Evolutionary conservation across 2,797 vertebrate species (phyloP), one percentile per base, ranked within the genome.

Genomic region (Tinamus major): DNA sequence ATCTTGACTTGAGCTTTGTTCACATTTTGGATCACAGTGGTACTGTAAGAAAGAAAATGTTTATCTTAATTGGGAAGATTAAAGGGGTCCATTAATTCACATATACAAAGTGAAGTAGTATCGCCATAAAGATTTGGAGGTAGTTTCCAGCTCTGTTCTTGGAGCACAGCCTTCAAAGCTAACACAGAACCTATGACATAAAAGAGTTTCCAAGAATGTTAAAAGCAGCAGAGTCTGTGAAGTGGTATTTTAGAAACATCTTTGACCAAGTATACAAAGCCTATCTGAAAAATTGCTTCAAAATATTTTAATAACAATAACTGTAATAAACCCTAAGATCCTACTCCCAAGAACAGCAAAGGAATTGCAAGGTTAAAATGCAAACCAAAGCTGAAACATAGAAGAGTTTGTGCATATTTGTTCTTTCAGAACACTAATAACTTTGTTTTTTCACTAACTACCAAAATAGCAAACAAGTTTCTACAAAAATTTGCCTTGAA

Each of bases 1-100:
- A 99, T 98, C 98, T 99, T 99, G 95, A 99, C 99, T 94, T 99
- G 99, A 84, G 99, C 99, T 98, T 99, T 99, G 97, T 99, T 99
- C 87, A 99, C 99, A 61, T 99, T 99, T 96, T 99, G 99, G 97
- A 99, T 99, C 78, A 99, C 98, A 63, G 99, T 99, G 64, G 99
- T 99, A 97, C 99, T 99, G 97, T 59, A 94, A 86, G 89, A 91
- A 87, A 83, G 65, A 92, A 94, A 96, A 89, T 31, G 65, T 6
- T 41, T 1, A 67, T 35, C 62, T 77, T 83, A 62, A 89, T 86
- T 53, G 67, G 63, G 70, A 68, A 86, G 74, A 63, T 9, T 48
- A 27, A 77, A 85, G 55, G 42, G 24, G 13, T 61, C 67, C 16
- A 26, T 77, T 70, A 87, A 78, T 29, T 79, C 35, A 23, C 41